These are phyloP conservation scores for Teleopsis dalmanni DNA, from an alignment of 1,140 invertebrate genomes.

Conservation along the genomic window DNA sequence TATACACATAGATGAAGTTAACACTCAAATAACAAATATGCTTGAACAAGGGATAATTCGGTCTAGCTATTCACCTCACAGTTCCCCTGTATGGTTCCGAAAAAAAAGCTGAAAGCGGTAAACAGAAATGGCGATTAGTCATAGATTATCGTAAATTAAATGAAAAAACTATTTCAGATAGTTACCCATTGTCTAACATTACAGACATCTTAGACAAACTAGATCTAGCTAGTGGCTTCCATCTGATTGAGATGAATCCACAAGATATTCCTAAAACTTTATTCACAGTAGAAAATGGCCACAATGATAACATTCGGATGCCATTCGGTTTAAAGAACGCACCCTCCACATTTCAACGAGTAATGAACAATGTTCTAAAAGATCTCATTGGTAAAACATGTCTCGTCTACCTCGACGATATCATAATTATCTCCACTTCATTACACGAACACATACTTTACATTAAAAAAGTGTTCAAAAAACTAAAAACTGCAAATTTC, in stretches of 20 bases:
- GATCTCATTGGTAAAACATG: conserved; percentile 5
- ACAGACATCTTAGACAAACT: conserved; percentile 42
- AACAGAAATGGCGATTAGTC: conserved; percentile 26
- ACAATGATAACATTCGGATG: conserved; percentile 19
- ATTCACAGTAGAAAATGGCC: conserved; percentile 28
- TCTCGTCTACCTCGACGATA: conserved; percentile 12
- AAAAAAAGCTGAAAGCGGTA: no score
- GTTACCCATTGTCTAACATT: conserved; percentile 49
- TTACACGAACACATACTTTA: neutral
- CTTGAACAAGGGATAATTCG: no score
- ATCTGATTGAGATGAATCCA: conserved; percentile 42
- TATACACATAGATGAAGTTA: no score
- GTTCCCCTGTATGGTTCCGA: no score
- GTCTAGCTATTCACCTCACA: no score
- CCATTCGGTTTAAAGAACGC: conserved; percentile 20
- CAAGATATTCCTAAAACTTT: conserved; percentile 44
- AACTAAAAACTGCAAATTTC: neutral
- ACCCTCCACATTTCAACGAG: conserved; percentile 30
- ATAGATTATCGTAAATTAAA: conserved; percentile 44
- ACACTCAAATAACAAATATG: no score
- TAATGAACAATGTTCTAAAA: conserved; percentile 16
- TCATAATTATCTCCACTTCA: conserved; percentile 6
- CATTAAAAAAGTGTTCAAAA: conserved; percentile 4
- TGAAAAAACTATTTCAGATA: conserved; percentile 41
- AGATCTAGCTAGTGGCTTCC: conserved; percentile 41